Conservation (phyloP, 2,797 vertebrate genomes). For the Coranthus polyacanthus region DNA sequence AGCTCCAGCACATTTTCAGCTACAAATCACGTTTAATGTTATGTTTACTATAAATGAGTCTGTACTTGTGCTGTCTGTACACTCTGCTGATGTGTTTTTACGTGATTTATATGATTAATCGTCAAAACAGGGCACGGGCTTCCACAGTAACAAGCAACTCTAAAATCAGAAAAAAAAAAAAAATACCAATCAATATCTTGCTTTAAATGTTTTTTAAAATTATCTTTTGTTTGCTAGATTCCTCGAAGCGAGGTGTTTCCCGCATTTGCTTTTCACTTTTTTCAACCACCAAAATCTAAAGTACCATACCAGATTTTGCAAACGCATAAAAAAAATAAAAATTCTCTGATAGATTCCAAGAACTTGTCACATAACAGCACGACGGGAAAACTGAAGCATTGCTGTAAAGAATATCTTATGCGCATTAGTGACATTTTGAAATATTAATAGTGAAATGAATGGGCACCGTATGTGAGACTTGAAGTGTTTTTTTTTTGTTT, state of each 20-base stretch:
- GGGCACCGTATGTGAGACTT: conserved; percentile 45
- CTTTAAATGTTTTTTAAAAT: no score
- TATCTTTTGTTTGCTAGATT: conserved; percentile 8
- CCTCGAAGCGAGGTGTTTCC: conserved; percentile 18
- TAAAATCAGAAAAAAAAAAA: background rate
- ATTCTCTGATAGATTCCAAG: conserved; percentile 46
- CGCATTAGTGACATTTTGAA: conserved; percentile 69
- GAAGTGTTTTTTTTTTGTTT: conserved; percentile 37
- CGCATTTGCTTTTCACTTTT: conserved; percentile 21
- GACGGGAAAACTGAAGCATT: conserved; percentile 38
- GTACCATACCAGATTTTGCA: conserved; percentile 18
- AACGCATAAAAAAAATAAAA: conserved; percentile 26
- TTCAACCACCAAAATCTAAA: conserved; percentile 25
- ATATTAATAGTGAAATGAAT: conserved; percentile 75
- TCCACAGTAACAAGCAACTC: background rate
- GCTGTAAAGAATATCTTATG: conserved; percentile 50
- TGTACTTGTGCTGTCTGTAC: no score
- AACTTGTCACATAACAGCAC: conserved; percentile 52
- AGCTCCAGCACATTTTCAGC: no score
- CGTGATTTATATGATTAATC: background rate
- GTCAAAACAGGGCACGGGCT: background rate
- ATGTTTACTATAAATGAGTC: no score
- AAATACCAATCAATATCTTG: background rate
- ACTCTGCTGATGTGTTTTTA: no score
- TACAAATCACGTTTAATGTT: no score